Evolutionary conservation across 2,888 invertebrate species (phyloP).

Genomic region (Mimachlamys varia): DNA sequence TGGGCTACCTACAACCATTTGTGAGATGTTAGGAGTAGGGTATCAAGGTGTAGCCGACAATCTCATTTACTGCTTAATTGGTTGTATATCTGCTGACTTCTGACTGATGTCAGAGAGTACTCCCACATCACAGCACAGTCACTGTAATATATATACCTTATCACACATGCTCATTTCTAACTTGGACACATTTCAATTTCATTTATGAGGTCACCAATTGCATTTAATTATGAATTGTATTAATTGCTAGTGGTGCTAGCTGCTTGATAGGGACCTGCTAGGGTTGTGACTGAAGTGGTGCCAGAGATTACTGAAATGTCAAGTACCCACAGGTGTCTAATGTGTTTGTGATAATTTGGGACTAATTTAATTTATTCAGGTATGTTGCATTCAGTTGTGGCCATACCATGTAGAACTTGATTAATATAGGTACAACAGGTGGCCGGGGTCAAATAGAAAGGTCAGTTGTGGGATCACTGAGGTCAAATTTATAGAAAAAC

Average conservation of each 20-base stretch:
- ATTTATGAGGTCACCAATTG: not conserved
- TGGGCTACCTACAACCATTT: not conserved
- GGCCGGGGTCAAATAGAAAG: not conserved
- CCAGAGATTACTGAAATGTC: not conserved
- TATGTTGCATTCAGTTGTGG: not conserved
- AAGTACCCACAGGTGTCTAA: constrained; percentile 12
- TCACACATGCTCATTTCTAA: not conserved
- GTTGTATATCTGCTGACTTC: not conserved
- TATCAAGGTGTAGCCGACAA: not conserved
- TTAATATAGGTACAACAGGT: not conserved
- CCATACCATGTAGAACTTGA: not conserved
- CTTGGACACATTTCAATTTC: not conserved
- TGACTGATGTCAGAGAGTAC: not conserved
- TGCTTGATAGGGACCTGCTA: not conserved
- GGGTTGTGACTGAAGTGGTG: not conserved
- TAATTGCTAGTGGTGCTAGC: not conserved
- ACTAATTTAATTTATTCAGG: not conserved
- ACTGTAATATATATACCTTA: not conserved
- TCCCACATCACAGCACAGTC: not conserved
- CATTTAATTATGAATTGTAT: constrained; percentile 9
- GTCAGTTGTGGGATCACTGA: not conserved
- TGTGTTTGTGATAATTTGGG: not conserved
- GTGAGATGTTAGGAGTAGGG: not conserved
- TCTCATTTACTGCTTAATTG: not conserved
- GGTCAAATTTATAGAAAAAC: too few species aligned